Evolutionary conservation across 2,888 invertebrate genomes (phyloP), one percentile per base, ranked within the genome.

Genomic region (Colostygia pectinataria): DNA sequence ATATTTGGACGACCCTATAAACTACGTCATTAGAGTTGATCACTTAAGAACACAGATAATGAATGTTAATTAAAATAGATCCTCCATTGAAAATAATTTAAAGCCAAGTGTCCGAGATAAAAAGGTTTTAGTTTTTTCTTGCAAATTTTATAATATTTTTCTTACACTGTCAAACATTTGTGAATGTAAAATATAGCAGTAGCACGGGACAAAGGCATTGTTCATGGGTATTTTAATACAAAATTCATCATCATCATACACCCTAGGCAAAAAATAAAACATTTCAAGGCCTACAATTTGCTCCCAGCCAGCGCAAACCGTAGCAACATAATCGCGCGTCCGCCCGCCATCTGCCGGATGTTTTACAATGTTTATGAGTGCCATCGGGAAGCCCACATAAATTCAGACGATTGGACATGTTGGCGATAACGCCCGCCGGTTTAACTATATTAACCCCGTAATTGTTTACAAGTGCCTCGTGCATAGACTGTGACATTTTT

Each of bases 291-390:
- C 27, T 45, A 46, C 36, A 46, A 33, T 51, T 45, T 46, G 42
- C 34, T 32, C 13, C 41, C 37, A 25, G 40, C 41, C 32, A 38
- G 46, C 20, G 28, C 45, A 28, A 52, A 46, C 51, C 33, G 32
- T 46, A 65, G 71, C 64, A 69, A 74, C 77, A 83, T 83, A 81
- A 83, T 83, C 85, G 77, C 67, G 72, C 65, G 64, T 65, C 68
- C 79, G 78, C 73, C 71, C 74, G 76, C 83, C 84, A 85, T 83
- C 80, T 85, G 83, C 81, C 88, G 87, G 87, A 88, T 84, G 83
- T 85, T 87, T 81, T 87, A 81, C 85, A 85, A 83, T 84, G 84
- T 88, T 86, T 88, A 87, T 87, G 83, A 83, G 82, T 76, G 77
- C 77, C 81, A 83, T 83, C 76, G 85, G 86, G 77, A 82, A 83